Conservation (phyloP, 92 coral and sea anemone species). For the Siderastrea siderea region DNA sequence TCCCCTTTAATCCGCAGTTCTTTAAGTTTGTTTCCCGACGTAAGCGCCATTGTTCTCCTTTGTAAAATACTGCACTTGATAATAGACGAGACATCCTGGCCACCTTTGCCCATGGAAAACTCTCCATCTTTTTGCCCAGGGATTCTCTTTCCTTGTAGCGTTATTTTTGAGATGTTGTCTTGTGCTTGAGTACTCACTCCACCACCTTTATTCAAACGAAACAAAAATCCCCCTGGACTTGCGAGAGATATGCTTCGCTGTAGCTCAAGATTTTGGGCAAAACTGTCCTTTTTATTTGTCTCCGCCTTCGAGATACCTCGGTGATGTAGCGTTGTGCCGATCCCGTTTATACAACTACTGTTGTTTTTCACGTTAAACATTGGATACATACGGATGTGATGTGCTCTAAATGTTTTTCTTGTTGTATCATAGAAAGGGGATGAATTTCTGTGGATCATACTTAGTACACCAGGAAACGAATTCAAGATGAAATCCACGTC, state of each 20-base stretch:
- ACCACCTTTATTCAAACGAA: slow-evolving; percentile 30
- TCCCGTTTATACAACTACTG: too few relatives aligned
- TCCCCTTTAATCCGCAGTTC: slow-evolving; percentile 24
- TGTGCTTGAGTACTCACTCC: neutral
- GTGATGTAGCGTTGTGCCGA: slow-evolving; percentile 1
- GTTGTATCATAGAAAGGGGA: neutral
- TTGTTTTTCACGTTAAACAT: neutral
- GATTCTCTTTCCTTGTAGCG: neutral
- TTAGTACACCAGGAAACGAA: neutral
- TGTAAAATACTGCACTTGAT: slow-evolving; percentile 27
- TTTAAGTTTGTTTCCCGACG: slow-evolving; percentile 20
- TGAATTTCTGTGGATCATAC: neutral
- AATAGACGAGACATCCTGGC: slow-evolving; percentile 14
- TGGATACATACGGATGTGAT: slow-evolving; percentile 3
- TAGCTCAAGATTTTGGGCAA: slow-evolving; percentile 16
- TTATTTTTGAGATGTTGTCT: neutral
- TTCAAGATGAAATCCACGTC: neutral
- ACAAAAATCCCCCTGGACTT: slow-evolving; percentile 45
- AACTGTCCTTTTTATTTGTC: slow-evolving; percentile 1
- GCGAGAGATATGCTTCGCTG: slow-evolving; percentile 17
- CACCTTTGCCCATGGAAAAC: neutral
- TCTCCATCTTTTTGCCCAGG: neutral
- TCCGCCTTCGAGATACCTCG: neutral
- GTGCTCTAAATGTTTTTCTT: neutral
- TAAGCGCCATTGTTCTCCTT: slow-evolving; percentile 18